Evolutionary conservation across 2,797 vertebrate species (phyloP), one percentile per base, ranked within the genome.

Genomic region (Gadopsis marmoratus): DNA sequence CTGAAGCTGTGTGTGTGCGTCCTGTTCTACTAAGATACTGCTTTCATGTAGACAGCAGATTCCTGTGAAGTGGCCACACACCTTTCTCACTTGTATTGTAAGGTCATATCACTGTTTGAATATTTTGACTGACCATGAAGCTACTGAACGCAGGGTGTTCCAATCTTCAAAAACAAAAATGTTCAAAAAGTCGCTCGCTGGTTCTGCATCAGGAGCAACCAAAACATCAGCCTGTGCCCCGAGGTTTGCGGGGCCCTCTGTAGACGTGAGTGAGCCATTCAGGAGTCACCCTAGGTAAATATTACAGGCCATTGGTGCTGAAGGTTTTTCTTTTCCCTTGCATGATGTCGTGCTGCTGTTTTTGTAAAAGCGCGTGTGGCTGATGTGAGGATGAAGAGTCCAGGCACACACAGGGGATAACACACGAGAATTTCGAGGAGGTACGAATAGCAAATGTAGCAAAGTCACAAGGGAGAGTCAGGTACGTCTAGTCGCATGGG

Each of bases 171-270:
- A 41, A 66, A 29, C 19, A 19, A 43, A 75, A 55, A 35, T 56
- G 16, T 68, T 41, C 51, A 75, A 64, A 74, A 78, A 60, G 41
- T 69, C 61, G 11, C 58, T 65, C 85, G 88, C 91, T 86, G 88
- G 83, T 90, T 90, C 79, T 87, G 89, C 86, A 90, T 88, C 86
- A 91, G 63, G 60, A 85, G 84, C 86, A 86, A 69, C 70, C 59
- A 84, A 82, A 88, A 88, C 89, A 86, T 1, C 13, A 4, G 71
- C 43, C 55, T 43, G 51, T 80, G 76, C 82, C 78, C 71, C 17
- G 82, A 75, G 81, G 81, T 78, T 82, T 79, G 73, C 43, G 4
- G 58, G 75, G 68, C 71, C 65, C 53, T 78, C 55, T 55, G 2
- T 29, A 45, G 74, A 61, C 48, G 55, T 48, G 76, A 85, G 59